Percentiles rank a stretch among this genome's conserved stretches.
Conservation (phyloP, 1,140 invertebrate genomes). For the Trigoniulus corallinus region DNA sequence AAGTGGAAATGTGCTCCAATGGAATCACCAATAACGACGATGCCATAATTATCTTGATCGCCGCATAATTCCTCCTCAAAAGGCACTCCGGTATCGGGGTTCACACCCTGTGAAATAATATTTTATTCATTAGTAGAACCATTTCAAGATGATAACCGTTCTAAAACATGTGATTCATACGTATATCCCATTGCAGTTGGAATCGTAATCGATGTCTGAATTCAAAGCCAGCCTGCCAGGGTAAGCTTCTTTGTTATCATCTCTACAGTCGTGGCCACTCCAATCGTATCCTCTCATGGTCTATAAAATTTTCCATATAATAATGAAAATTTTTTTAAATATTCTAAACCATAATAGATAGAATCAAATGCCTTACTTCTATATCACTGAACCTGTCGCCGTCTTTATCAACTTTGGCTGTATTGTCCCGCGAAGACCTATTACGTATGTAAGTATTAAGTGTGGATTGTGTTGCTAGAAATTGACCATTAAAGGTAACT, state of each 20-base stretch:
- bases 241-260: slow-evolving; percentile 22
- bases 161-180: slow-evolving; percentile 16
- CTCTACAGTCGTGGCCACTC: slow-evolving; percentile 33
- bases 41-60: slow-evolving; percentile 21
- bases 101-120: slow-evolving; percentile 20
- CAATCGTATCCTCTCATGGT: slow-evolving; percentile 29
- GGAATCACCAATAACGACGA: slow-evolving; percentile 35
- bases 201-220: slow-evolving; percentile 26
- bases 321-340: slow-evolving; percentile 1
- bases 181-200: slow-evolving; percentile 35
- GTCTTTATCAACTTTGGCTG: slow-evolving; percentile 18
- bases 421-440: too few relatives aligned
- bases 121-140: not conserved
- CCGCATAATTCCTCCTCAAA: slow-evolving; percentile 30
- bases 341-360: not conserved
- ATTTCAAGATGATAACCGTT: not conserved
- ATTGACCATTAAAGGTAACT: too few relatives aligned
- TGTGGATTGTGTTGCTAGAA: too few relatives aligned
- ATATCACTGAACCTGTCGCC: slow-evolving; percentile 20
- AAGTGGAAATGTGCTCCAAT: slow-evolving; percentile 35
- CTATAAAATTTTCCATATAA: slow-evolving; percentile 12
- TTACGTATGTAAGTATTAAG: too few relatives aligned
- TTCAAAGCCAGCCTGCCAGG: slow-evolving; percentile 29
- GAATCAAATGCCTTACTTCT: slow-evolving; percentile 13
- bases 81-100: slow-evolving; percentile 18